These are phyloP conservation scores for Acleris literana DNA, from an alignment of 2,888 invertebrate genomes.

Conservation along the genomic window DNA sequence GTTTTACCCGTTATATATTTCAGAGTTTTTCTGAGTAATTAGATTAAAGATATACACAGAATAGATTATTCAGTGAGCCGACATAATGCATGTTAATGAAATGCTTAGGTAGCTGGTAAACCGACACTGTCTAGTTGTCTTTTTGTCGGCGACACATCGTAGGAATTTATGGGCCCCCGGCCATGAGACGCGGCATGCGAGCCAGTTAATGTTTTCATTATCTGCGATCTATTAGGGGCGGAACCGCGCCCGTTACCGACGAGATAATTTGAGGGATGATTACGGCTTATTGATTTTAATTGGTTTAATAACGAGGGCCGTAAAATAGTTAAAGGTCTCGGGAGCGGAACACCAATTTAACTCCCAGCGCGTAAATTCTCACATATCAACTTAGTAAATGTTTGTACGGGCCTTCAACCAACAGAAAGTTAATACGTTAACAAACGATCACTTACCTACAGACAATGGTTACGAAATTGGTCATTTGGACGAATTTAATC, in stretches of 20 bases:
- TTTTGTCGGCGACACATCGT: slow-evolving; percentile 25
- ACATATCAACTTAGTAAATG: slow-evolving; percentile 6
- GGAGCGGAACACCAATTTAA: slow-evolving; percentile 21
- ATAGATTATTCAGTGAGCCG: not conserved
- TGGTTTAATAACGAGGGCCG: slow-evolving; percentile 60
- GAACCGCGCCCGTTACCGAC: slow-evolving; percentile 28
- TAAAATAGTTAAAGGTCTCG: slow-evolving; percentile 50
- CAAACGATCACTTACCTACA: slow-evolving; percentile 5
- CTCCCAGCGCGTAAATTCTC: slow-evolving; percentile 31
- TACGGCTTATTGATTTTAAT: slow-evolving; percentile 66
- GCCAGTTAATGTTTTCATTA: slow-evolving; percentile 58
- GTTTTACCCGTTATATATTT: not conserved
- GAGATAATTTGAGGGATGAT: slow-evolving; percentile 50
- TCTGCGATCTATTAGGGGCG: slow-evolving; percentile 50
- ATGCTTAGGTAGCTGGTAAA: slow-evolving; percentile 13
- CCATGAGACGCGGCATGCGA: slow-evolving; percentile 29
- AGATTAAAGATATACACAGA: not conserved
- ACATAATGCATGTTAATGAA: slow-evolving; percentile 13
- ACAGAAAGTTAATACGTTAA: not conserved
- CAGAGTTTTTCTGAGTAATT: not conserved
- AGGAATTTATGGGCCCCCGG: slow-evolving; percentile 26
- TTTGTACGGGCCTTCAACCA: not conserved
- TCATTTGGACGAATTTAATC: slow-evolving; percentile 58
- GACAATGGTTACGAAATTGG: slow-evolving; percentile 40
- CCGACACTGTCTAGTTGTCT: slow-evolving; percentile 9